Evolutionary conservation across 2,888 invertebrate species (phyloP), one percentile per base, ranked within the genome.

Genomic region (Carpatolechia fugitivella): DNA sequence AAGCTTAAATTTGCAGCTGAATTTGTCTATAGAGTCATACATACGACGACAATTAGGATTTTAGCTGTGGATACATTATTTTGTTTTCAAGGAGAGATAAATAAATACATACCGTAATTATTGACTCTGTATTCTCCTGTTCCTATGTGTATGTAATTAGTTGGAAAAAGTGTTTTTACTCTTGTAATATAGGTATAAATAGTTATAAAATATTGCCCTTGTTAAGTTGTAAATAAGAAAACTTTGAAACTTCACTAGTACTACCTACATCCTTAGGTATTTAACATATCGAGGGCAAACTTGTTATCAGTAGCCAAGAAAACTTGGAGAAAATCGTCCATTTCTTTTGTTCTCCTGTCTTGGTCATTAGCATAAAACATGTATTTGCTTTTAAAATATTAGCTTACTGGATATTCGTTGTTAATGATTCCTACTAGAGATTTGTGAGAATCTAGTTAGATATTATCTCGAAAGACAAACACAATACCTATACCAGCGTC

Each of bases 231-330:
- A n/a, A n/a, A n/a, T n/a, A n/a, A n/a, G n/a, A n/a, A n/a, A n/a
- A n/a, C n/a, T n/a, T n/a, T n/a, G n/a, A n/a, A n/a, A n/a, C n/a
- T n/a, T n/a, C n/a, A n/a, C n/a, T n/a, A n/a, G n/a, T n/a, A n/a
- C n/a, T n/a, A n/a, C n/a, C n/a, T n/a, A n/a, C 24, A 24, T 24
- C 24, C 3, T 24, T 4, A 24, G 24, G 24, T 4, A 4, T 3
- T 24, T 4, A 24, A 24, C 14, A 38, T 38, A 83, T 82, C 80
- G 78, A 72, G 86, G 85, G 83, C 85, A 86, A 80, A 80, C 80
- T 72, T 85, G 66, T 82, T 85, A 85, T 84, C 85, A 73, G 73
- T 69, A 66, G 75, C 75, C 78, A 82, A 82, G 83, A 80, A 85
- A 81, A 82, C 76, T 72, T 67, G 69, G 71, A 72, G 75, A 76